Conservation (phyloP, 2,113 vertebrate species). For the Nycticryphes semicollaris region DNA sequence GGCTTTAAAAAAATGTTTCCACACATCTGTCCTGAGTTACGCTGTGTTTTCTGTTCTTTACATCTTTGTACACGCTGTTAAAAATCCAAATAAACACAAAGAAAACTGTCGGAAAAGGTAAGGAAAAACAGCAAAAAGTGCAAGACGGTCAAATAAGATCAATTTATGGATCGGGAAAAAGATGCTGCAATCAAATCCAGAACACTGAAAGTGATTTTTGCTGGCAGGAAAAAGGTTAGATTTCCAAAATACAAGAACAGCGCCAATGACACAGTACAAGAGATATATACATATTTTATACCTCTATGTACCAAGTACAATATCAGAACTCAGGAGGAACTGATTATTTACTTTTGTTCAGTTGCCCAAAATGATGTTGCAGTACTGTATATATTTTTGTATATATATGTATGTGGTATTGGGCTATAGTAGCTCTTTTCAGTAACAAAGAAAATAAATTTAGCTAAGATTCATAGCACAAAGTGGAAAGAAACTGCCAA, state of each 20-base stretch:
- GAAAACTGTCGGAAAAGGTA: neutral
- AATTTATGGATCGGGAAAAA: neutral
- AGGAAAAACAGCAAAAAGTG: neutral
- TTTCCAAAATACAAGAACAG: slow-evolving; percentile 7
- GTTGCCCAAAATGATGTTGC: neutral
- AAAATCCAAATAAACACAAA: slow-evolving; percentile 13
- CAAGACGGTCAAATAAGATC: slow-evolving; percentile 3
- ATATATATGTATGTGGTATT: rapidly evolving
- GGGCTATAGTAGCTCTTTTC: neutral
- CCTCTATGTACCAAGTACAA: neutral
- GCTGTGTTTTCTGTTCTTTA: slow-evolving; percentile 43
- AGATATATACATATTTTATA: neutral
- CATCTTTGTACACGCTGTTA: slow-evolving; percentile 41
- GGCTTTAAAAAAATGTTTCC: neutral
- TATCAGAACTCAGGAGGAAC: neutral
- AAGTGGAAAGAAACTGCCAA: neutral
- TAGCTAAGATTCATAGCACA: neutral
- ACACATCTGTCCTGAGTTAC: neutral
- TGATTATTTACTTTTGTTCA: neutral
- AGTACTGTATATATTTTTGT: neutral
- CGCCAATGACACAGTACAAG: neutral
- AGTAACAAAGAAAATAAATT: neutral
- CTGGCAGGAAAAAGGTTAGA: neutral
- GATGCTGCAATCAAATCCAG: slow-evolving; percentile 9
- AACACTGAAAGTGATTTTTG: neutral